Evolutionary conservation across 2,113 vertebrate genomes (phyloP), one percentile per base, ranked within the genome.

Genomic region (Planiliza haematocheilus): DNA sequence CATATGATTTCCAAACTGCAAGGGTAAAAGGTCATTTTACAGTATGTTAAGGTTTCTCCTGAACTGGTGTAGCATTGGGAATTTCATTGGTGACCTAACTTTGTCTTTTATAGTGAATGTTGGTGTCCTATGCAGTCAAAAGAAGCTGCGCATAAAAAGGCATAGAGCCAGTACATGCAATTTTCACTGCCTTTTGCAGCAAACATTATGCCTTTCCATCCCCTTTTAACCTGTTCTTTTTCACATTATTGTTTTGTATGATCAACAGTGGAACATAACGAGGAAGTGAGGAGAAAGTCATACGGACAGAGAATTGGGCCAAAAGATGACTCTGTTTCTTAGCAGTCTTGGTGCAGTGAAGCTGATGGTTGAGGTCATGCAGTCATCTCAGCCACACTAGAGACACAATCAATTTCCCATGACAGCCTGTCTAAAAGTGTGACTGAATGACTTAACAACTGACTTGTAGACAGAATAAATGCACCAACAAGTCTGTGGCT

Each of bases 301-400:
- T n/a, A n/a, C n/a, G n/a, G 14, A 34, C 20, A 14, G 41, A 46
- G 16, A 10, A 38, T 10, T 12, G 53, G 36, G 34, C 12, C 37
- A 67, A 46, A 46, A 56, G 38, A 43, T 34, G 77, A 70, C 42
- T 48, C 18, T 68, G 51, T 37, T 56, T 55, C 59, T 64, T 63
- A 68, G 11, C 72, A 71, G 52, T 70, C 60, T 79, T 86, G 74
- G 74, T 71, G 70, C 86, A 86, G 53, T 85, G 50, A 20, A 79
- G 70, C 62, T 80, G 77, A 70, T 70, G 79, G n/a, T 83, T 74
- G 73, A 88, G 86, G 86, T 89, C 86, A 89, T 61, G 59, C 77
- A 64, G 73, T 68, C 74, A 65, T 69, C 52, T 18, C 36, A 70
- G 55, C 51, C 46, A 65, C 69, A 62, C 72, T 39, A 70, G 73